Evolutionary conservation across 2,888 invertebrate genomes (phyloP).

Genomic region (Callyntrura guangdongensis): DNA sequence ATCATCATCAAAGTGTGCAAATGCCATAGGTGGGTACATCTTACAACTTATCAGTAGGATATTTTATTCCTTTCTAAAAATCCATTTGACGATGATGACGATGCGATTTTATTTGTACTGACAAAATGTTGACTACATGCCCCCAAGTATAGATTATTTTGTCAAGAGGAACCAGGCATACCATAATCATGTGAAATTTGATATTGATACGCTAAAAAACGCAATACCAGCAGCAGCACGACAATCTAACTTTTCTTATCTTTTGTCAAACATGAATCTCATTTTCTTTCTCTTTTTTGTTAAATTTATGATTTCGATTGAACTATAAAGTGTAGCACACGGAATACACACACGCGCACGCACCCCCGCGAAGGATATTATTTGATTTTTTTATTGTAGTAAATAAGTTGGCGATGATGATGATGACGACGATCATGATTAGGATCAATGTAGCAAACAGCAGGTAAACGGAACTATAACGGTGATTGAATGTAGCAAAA

Average conservation of each 20-base stretch:
- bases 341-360: background rate
- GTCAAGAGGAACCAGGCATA: background rate
- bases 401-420: background rate
- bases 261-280: slow-evolving; percentile 17
- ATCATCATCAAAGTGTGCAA: background rate
- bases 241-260: background rate
- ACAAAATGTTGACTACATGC: too few species aligned
- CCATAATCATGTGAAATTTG: background rate
- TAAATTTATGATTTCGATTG: slow-evolving; percentile 46
- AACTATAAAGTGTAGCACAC: background rate
- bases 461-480: slow-evolving; percentile 24
- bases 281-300: slow-evolving; percentile 22
- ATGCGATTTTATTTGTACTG: too few species aligned
- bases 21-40: too few species aligned
- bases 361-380: background rate
- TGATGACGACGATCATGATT: slow-evolving; percentile 11
- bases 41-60: too few species aligned
- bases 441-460: background rate
- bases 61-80: too few species aligned
- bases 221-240: background rate
- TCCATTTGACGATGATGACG: too few species aligned
- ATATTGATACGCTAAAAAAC: background rate
- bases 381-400: slow-evolving; percentile 17
- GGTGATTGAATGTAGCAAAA: slow-evolving; percentile 20
- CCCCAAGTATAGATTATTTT: too few species aligned